Base-by-base conservation (phyloP, 2,888 invertebrate species). In the Nipponacmea schrenckii region DNA sequence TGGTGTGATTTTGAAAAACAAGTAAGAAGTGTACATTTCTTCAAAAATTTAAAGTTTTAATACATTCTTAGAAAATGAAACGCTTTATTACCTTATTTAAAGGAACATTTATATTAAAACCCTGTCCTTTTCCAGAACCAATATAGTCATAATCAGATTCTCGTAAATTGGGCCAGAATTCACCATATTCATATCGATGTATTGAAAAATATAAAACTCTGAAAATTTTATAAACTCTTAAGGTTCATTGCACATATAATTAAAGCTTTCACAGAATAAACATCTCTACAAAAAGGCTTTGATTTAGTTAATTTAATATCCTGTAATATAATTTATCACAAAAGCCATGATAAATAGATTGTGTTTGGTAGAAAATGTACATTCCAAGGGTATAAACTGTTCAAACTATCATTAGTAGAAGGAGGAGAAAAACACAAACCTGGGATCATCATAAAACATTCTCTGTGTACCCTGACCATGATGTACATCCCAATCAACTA, bases 171-270 rank as follows among this genome's bases (percentile, higher is more conserved):
- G 98, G 98, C 98, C 98, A 99, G 90, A 95, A 98, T 66, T 91
- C 89, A 0, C 98, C 98, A 87, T 95, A 91, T 88, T 98, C 96
- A 90, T 95, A 98, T 12, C 98, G 96, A 90, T 99, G 98, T 74
- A 98, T 94, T 0, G 98, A 98, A 90, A 98, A 96, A 88, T 97
- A 98, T 1, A 98, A 90, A 45, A 98, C 97, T 83, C 97, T 96
- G 88, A 63, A 89, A 88, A 80, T 82, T 72, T 74, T 48, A 48
- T 48, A 48, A 2, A 48, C n/a, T n/a, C n/a, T n/a, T n/a, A n/a
- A n/a, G n/a, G n/a, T n/a, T n/a, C n/a, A n/a, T n/a, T n/a, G n/a
- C n/a, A n/a, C n/a, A n/a, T n/a, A n/a, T n/a, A n/a, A n/a, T n/a
- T n/a, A n/a, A n/a, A n/a, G n/a, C n/a, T n/a, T n/a, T n/a, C n/a